These are phyloP conservation scores for Eclectus roratus DNA, from an alignment of 2,113 vertebrate species.

Conservation along the genomic window DNA sequence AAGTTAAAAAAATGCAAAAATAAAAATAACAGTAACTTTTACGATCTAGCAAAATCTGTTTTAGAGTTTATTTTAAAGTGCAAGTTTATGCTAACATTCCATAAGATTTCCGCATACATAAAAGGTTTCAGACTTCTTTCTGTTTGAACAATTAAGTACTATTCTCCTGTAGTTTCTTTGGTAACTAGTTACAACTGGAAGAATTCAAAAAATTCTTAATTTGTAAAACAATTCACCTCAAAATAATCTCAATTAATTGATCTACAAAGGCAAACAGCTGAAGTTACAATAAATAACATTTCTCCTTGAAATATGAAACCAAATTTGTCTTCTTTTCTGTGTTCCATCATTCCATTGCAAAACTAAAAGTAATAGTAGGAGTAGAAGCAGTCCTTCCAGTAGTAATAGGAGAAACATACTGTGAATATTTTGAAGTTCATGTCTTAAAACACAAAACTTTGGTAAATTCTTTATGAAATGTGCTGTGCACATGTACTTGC, in stretches of 20 bases:
- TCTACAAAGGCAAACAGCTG: background rate
- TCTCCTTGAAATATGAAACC: background rate
- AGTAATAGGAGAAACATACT: background rate
- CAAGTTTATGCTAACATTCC: background rate
- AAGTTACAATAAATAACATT: background rate
- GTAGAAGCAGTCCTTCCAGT: background rate
- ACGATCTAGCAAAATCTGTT: background rate
- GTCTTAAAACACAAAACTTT: background rate
- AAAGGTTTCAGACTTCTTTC: background rate
- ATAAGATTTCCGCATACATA: background rate
- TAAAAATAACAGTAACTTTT: background rate
- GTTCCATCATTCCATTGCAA: background rate
- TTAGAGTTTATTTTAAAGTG: background rate
- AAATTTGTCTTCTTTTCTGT: background rate
- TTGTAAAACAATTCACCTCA: background rate
- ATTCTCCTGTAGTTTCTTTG: background rate
- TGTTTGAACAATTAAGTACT: background rate
- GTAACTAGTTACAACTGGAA: background rate
- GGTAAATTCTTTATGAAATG: background rate
- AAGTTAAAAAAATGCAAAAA: background rate
- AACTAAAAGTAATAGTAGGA: background rate
- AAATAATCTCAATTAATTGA: background rate
- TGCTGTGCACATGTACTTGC: background rate
- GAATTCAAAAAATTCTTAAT: background rate
- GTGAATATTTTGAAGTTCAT: background rate